Conservation (phyloP, 2,113 vertebrate species). For the Aptenodytes forsteri region DNA sequence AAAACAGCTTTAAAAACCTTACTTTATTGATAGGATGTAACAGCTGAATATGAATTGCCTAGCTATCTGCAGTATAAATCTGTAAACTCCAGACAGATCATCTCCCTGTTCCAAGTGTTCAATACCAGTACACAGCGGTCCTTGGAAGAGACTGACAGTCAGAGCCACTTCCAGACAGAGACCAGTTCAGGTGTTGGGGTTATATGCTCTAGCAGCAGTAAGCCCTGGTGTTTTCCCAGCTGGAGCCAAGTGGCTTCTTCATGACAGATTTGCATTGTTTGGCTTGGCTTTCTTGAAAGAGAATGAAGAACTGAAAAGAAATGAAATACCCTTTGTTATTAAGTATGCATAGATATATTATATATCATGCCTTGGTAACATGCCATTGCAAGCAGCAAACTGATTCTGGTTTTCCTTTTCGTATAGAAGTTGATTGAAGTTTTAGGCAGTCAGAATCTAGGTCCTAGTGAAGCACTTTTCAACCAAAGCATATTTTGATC, state of each 20-base stretch:
- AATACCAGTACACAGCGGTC: background rate
- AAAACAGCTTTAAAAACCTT: background rate
- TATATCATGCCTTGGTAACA: background rate
- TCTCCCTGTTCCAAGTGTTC: background rate
- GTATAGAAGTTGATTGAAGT: background rate
- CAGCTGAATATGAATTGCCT: background rate
- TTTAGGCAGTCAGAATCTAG: background rate
- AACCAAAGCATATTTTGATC: background rate
- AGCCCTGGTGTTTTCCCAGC: background rate
- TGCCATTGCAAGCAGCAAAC: background rate
- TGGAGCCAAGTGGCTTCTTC: background rate
- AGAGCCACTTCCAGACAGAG: background rate
- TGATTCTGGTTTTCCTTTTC: background rate
- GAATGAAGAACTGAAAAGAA: background rate
- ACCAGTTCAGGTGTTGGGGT: background rate
- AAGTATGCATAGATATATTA: background rate
- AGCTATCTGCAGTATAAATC: background rate
- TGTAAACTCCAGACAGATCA: background rate
- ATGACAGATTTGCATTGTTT: background rate
- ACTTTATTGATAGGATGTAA: background rate
- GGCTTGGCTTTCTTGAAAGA: background rate
- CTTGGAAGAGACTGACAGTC: background rate
- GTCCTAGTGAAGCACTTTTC: background rate
- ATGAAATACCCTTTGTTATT: background rate
- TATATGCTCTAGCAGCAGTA: background rate